Base-by-base conservation (phyloP, 2,113 vertebrate genomes). In the Vulpes vulpes region DNA sequence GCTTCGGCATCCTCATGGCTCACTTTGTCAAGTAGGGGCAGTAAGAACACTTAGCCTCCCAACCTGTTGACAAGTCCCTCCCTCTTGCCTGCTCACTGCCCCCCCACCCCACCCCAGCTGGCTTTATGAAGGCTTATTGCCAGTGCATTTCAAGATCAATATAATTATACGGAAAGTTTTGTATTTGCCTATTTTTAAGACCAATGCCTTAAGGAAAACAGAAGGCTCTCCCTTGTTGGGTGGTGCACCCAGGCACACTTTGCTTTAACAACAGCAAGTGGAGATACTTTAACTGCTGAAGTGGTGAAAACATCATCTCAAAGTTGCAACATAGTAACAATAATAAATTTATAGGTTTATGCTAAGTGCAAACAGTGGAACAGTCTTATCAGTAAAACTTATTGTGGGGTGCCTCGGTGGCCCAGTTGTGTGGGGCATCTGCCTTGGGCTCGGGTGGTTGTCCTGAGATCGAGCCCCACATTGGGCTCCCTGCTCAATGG, bases 171-270 rank as follows among this genome's bases (percentile, higher is more conserved):
- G 23, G 62, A 38, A 89, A 93, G 55, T 74, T 71, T 27, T 22
- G 15, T 69, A 4, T 92, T 67, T 73, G n/a, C 67, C 53, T 94
- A 27, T 82, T 82, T 95, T 96, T 87, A 94, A 94, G 76, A 67
- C 35, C 38, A 88, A 0, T 23, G 59, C 60, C n/a, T 91, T 67
- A 25, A 38, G 71, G 85, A 86, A 89, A 93, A 80, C n/a, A 86
- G 90, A 91, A 88, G 64, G 62, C n/a, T 80, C 10, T 95, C 51
- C 62, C 85, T 51, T 43, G 11, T 27, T 27, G 32, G 51, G 19
- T 11, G 8, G 64, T 57, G 8, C 22, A 0, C 43, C 20, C 71
- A 91, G 93, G 22, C 89, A 2, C 73, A 59, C 62, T 87, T 74
- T 53, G 59, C 67, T 84, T 91, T 76, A 93, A 55, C 57, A 73